These are phyloP conservation scores for Sitodiplosis mosellana DNA, from an alignment of 1,140 invertebrate genomes.

Conservation along the genomic window DNA sequence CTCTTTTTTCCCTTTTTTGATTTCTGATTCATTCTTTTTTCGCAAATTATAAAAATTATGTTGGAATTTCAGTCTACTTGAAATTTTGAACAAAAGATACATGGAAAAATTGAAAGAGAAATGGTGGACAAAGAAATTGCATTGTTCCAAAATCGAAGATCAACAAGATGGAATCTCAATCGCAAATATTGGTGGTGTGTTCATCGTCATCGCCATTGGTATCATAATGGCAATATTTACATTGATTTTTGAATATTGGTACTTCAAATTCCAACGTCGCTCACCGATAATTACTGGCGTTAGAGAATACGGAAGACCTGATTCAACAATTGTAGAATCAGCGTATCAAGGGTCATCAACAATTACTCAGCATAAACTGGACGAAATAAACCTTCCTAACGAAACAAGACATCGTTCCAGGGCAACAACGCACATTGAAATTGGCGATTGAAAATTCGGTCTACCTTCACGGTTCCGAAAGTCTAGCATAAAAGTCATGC, in stretches of 20 bases:
- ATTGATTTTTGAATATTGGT: conserved; percentile 85
- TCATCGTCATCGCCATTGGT: conserved; percentile 89
- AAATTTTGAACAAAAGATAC: conserved; percentile 76
- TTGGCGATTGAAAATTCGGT: too few species aligned
- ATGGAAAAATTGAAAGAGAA: conserved; percentile 85
- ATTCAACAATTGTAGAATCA: too few species aligned
- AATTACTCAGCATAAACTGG: too few species aligned
- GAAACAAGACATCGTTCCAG: too few species aligned
- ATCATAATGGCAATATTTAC: conserved; percentile 82
- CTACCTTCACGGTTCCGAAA: too few species aligned
- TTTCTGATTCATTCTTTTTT: conserved; percentile 7
- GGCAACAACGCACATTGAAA: too few species aligned
- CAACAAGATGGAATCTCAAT: conserved; percentile 94
- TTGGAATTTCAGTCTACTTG: conserved; percentile 59
- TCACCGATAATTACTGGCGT: conserved; percentile 32
- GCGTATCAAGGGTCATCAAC: too few species aligned
- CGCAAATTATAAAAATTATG: too few species aligned
- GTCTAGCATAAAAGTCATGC: too few species aligned
- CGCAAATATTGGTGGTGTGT: conserved; percentile 92
- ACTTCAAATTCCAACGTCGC: conserved; percentile 57
- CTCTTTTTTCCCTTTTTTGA: conserved; percentile 9
- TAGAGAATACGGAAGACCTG: neutral
- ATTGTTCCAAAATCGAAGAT: conserved; percentile 75
- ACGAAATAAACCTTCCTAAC: too few species aligned
- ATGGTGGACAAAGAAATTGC: conserved; percentile 86